Base-by-base conservation (phyloP, 2,113 vertebrate genomes). In the Sporophila hypoxantha region DNA sequence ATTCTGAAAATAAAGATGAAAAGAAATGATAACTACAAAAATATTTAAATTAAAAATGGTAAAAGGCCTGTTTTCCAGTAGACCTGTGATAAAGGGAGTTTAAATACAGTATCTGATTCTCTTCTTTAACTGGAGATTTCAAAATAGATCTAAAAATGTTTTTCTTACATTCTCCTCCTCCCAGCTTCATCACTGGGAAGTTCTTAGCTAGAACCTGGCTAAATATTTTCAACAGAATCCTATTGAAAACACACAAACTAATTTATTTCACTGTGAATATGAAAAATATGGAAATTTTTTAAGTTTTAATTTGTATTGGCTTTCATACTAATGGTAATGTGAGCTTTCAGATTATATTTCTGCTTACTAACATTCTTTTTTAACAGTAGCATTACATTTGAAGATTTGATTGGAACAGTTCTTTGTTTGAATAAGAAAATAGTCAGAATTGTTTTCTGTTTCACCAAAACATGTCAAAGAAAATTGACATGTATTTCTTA, bases 401-500 rank as follows among this genome's bases (percentile, higher is more conserved):
- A 74, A 81, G 41, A 76, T 76, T 73, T 81, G 29, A 83, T 70
- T 60, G 22, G 36, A 77, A 15, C 12, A 52, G 20, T 16, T 85
- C 49, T 86, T 90, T 65, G 6, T 78, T 85, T 71, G 70, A 88
- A 81, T 39, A 61, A 62, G 30, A 60, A 76, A 56, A 56, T 46
- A 62, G 20, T 49, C 39, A 62, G 27, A 61, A 34, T 57, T 86
- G 73, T 76, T 74, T 52, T 82, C 39, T 88, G 9, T 91, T 86
- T 83, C 56, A 70, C 14, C 56, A 79, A 81, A 82, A 47, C 3
- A 0, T 32, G 36, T 30, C 76, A 68, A 53, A 73, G 60, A 60
- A 91, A 90, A 83, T 44, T 22, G 32, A 61, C 71, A 52, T 59
- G 77, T 50, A 20, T 89, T 59, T 85, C 65, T 70, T 94, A 82